Conservation (phyloP, 2,113 vertebrate genomes). For the Esox niger region DNA sequence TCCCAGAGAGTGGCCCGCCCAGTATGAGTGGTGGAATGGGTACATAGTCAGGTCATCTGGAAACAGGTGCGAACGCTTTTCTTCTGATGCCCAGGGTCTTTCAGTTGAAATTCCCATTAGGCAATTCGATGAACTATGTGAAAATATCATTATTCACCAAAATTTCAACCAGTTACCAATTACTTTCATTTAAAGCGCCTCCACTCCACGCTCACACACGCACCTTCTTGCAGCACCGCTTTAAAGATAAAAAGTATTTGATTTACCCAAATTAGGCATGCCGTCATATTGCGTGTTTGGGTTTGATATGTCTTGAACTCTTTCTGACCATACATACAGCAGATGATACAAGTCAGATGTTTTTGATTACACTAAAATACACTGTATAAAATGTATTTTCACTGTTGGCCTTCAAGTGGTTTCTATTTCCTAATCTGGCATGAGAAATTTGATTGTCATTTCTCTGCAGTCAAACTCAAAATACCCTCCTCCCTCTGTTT, state of each 20-base stretch:
- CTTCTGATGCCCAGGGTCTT: neutral
- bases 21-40: neutral
- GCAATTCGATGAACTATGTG: constrained; percentile 12
- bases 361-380: constrained; percentile 39
- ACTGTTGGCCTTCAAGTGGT: constrained; percentile 38
- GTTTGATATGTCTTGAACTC: neutral
- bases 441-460: constrained; percentile 58
- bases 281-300: constrained; percentile 46
- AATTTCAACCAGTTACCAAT: no score
- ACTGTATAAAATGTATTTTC: constrained; percentile 43
- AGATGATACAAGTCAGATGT: constrained; percentile 22
- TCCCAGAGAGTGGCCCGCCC: constrained; percentile 13
- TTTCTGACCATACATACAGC: constrained; percentile 6
- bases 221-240: constrained; percentile 10
- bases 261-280: constrained; percentile 28
- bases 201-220: no score
- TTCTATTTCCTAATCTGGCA: constrained; percentile 37
- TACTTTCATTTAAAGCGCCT: no score
- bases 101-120: constrained; percentile 8
- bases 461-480: constrained; percentile 39
- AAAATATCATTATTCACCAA: no score
- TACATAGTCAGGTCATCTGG: neutral
- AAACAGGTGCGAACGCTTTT: neutral
- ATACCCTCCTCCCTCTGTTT: constrained; percentile 43
- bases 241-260: constrained; percentile 1